Evolutionary conservation across 2,888 invertebrate species (phyloP), one percentile per base, ranked within the genome.

Genomic region (Chymomyza caudatula): DNA sequence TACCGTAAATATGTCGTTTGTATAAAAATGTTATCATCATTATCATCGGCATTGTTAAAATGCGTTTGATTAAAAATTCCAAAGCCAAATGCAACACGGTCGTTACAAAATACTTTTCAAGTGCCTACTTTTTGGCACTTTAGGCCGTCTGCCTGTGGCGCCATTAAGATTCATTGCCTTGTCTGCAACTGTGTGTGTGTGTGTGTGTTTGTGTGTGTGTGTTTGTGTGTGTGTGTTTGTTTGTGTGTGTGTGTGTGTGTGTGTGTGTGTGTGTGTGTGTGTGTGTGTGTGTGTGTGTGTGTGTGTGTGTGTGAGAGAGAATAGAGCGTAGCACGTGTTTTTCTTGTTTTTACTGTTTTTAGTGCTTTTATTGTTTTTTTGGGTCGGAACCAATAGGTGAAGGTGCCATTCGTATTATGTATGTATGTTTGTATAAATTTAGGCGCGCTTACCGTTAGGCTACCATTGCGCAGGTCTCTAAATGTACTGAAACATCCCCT

Each of bases 391-490:
- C 69, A 74, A 75, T 61, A 57, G 42, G 44, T 42, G 65, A 61
- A 61, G 61, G 69, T 65, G 69, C 66, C 37, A 60, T 65, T 37
- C 29, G 29, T 37, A 37, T 2, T 11, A 37, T 37, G 29, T 1
- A 37, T 37, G 29, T 8, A 37, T 37, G 29, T 59, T 57, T 37
- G 57, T 54, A 44, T 54, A 44, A 53, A 47, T 57, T 78, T 84
- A 78, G 80, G 80, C 73, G 79, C 76, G 68, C 65, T 53, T 67
- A 5, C 63, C 53, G 54, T 23, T 62, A 22, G 8, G 17, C 37
- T 49, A 60, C 65, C 66, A 85, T 72, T 85, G 87, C 87, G 87
- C 87, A 87, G 82, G 87, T 83, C 85, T 77, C 80, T 86, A 85
- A 80, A 72, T n/a, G n/a, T 63, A 63, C 65, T 65, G 70, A 69